phyloP scores from a whole-genome alignment of 2,113 vertebrate species.

The Tricholaema leucomelas region DNA sequence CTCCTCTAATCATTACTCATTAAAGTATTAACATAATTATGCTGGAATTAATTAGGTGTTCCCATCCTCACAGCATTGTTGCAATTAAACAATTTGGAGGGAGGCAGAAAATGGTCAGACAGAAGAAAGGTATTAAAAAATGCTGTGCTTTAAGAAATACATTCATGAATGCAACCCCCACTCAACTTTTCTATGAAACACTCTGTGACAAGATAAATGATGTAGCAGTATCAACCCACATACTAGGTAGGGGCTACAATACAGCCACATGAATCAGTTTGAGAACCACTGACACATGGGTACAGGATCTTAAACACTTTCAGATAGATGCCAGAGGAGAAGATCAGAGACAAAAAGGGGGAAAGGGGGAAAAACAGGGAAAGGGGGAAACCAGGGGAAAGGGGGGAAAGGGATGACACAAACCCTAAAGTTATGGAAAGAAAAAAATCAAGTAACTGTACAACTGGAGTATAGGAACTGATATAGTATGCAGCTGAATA shows the following conservation, averaged over 20 bases:
- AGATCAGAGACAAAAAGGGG: neutral
- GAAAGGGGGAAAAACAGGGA: neutral
- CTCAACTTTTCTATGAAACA: neutral
- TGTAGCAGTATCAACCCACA: neutral
- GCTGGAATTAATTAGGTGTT: neutral
- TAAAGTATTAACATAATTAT: neutral
- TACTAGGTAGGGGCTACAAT: neutral
- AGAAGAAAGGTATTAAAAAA: neutral
- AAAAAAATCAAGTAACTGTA: too few species aligned
- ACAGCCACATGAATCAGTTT: neutral
- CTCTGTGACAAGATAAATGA: neutral
- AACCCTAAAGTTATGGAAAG: too few species aligned
- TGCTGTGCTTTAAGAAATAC: neutral
- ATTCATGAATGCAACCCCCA: neutral
- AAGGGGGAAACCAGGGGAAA: too few species aligned
- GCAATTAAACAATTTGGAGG: neutral
- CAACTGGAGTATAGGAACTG: neutral
- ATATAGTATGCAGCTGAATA: accelerated
- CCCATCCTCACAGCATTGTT: neutral
- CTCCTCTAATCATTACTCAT: neutral
- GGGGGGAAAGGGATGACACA: neutral
- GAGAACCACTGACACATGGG: neutral
- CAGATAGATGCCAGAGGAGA: neutral
- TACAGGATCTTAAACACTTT: neutral
- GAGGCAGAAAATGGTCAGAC: neutral